Conservation (phyloP, 2,797 vertebrate genomes). For the Lutjanus campechanus region DNA sequence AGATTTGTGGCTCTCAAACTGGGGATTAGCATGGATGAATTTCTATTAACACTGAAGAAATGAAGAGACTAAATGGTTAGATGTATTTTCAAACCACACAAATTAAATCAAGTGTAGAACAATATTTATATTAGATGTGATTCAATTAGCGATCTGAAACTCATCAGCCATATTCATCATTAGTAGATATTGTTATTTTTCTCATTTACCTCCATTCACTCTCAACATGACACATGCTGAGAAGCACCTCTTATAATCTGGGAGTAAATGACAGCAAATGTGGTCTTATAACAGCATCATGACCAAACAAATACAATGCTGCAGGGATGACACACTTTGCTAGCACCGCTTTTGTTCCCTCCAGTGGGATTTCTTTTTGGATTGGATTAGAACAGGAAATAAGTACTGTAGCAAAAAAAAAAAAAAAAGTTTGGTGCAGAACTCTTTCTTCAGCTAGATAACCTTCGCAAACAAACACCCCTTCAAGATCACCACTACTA, state of each 20-base stretch:
- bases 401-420: too few relatives aligned
- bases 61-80: background rate
- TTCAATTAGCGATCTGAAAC: conserved; percentile 5
- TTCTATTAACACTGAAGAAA: background rate
- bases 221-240: background rate
- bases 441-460: too few relatives aligned
- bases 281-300: background rate
- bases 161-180: conserved; percentile 3
- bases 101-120: conserved; percentile 7
- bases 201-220: background rate
- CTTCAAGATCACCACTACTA: too few relatives aligned
- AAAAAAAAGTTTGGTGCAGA: too few relatives aligned
- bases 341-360: too few relatives aligned
- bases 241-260: too few relatives aligned
- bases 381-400: too few relatives aligned
- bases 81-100: conserved; percentile 5
- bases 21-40: background rate
- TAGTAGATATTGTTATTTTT: background rate
- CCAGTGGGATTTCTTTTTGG: too few relatives aligned
- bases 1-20: background rate
- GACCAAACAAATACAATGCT: too few relatives aligned
- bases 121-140: conserved; percentile 5
- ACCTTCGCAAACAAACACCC: too few relatives aligned
- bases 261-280: too few relatives aligned
- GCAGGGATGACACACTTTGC: too few relatives aligned